A percentile compares a stretch with the other conserved stretches of the same genome.
These are phyloP conservation scores for Papilio gigon DNA, from an alignment of 2,888 invertebrate species.

Conservation along the genomic window DNA sequence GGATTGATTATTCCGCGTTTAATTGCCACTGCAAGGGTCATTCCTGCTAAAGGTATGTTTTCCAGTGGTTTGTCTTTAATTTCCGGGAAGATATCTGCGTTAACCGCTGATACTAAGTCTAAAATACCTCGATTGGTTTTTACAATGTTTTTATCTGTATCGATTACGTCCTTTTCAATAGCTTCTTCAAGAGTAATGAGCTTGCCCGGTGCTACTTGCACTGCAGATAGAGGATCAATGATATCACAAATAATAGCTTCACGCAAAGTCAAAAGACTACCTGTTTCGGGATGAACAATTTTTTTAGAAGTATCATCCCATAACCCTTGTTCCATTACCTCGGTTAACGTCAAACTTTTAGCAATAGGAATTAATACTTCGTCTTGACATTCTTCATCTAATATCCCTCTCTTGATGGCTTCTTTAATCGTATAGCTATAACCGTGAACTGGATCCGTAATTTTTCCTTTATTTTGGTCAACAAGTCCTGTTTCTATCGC, in stretches of 20 bases:
- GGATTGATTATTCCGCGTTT: slow-evolving; percentile 88
- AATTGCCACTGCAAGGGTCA: slow-evolving; percentile 91
- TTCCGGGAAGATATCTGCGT: slow-evolving; percentile 84
- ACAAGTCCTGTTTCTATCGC: slow-evolving; percentile 87
- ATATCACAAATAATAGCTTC: slow-evolving; percentile 95
- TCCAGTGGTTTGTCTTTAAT: slow-evolving; percentile 56
- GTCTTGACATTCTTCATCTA: slow-evolving; percentile 89
- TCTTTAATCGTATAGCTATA: slow-evolving; percentile 90
- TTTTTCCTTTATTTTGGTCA: slow-evolving; percentile 88
- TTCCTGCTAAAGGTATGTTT: slow-evolving; percentile 89
- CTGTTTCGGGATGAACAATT: slow-evolving; percentile 94
- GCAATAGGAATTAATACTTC: slow-evolving; percentile 90
- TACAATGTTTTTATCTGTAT: slow-evolving; percentile 86
- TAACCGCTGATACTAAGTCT: slow-evolving; percentile 87
- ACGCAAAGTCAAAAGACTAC: slow-evolving; percentile 87
- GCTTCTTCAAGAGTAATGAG: slow-evolving; percentile 89
- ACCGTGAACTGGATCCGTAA: slow-evolving; percentile 92
- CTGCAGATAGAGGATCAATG: slow-evolving; percentile 89
- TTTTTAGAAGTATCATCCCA: slow-evolving; percentile 87
- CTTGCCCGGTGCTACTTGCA: slow-evolving; percentile 84
- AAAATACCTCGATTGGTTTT: slow-evolving; percentile 84
- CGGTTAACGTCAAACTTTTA: slow-evolving; percentile 90
- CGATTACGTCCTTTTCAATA: slow-evolving; percentile 86
- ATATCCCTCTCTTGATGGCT: slow-evolving; percentile 91
- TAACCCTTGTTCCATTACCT: slow-evolving; percentile 92